phyloP scores from a whole-genome alignment of 2,113 vertebrate genomes.

The Crotalus horridus region DNA sequence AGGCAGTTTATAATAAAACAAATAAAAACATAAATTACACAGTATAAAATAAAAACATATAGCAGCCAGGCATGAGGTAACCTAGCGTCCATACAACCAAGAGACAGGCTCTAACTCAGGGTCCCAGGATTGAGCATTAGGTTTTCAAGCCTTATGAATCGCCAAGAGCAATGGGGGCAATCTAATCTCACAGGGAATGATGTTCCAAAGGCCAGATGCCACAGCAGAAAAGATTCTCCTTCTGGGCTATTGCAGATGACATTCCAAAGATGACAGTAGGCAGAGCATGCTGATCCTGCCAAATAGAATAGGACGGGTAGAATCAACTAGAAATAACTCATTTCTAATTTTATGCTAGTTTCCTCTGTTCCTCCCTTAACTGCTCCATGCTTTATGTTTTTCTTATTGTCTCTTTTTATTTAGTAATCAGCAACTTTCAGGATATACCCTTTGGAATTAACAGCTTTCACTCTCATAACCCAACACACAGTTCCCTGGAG shows the following conservation, averaged over 20 bases:
- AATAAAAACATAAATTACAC: neutral
- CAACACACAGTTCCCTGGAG: neutral
- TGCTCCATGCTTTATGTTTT: neutral
- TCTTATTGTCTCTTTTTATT: neutral
- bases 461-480: neutral
- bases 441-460: neutral
- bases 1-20: neutral
- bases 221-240: neutral
- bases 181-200: neutral
- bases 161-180: neutral
- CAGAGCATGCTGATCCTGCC: neutral
- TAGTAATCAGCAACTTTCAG: neutral
- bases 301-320: neutral
- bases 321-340: neutral
- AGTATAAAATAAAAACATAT: neutral
- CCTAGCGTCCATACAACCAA: neutral
- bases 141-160: neutral
- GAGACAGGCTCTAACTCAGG: neutral
- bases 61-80: neutral
- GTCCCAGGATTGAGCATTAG: neutral
- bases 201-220: neutral
- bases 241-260: neutral
- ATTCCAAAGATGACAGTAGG: neutral
- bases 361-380: neutral
- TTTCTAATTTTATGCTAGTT: neutral